Evolutionary conservation across 2,888 invertebrate species (phyloP).

Genomic region (Blomia tropicalis): DNA sequence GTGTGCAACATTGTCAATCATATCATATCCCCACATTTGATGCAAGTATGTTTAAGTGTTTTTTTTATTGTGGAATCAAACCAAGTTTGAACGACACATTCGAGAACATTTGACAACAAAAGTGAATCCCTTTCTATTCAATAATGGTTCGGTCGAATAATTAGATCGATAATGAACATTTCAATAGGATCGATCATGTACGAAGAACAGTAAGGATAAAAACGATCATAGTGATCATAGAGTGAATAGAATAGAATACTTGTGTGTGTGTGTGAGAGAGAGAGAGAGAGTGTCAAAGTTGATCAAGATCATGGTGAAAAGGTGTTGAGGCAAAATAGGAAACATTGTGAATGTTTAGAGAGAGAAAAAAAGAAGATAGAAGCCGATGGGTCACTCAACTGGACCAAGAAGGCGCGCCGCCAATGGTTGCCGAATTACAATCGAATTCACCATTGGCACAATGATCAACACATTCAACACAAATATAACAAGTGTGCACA

Average conservation of each 20-base stretch:
- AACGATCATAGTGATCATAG: too few species aligned
- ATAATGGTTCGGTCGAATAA: background rate
- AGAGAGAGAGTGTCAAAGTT: too few species aligned
- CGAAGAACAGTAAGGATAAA: too few species aligned
- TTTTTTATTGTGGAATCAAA: background rate
- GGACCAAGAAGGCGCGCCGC: background rate
- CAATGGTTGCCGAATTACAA: background rate
- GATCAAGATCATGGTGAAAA: too few species aligned
- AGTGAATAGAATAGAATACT: too few species aligned
- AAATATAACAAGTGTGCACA: background rate
- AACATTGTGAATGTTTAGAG: background rate
- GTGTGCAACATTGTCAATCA: background rate
- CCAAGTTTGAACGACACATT: background rate
- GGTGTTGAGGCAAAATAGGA: background rate
- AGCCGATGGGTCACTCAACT: slow-evolving; percentile 3
- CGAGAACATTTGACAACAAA: background rate
- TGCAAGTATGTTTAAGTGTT: background rate
- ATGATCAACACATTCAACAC: background rate
- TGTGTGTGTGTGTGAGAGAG: too few species aligned
- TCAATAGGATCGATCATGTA: too few species aligned
- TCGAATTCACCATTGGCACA: background rate
- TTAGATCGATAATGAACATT: slow-evolving; percentile 12
- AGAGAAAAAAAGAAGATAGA: too few species aligned
- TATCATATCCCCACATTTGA: too few species aligned
- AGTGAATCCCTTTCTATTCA: background rate